Evolutionary conservation across 2,888 invertebrate species (phyloP), one percentile per base, ranked within the genome.

Genomic region (Steinernema scapterisci): DNA sequence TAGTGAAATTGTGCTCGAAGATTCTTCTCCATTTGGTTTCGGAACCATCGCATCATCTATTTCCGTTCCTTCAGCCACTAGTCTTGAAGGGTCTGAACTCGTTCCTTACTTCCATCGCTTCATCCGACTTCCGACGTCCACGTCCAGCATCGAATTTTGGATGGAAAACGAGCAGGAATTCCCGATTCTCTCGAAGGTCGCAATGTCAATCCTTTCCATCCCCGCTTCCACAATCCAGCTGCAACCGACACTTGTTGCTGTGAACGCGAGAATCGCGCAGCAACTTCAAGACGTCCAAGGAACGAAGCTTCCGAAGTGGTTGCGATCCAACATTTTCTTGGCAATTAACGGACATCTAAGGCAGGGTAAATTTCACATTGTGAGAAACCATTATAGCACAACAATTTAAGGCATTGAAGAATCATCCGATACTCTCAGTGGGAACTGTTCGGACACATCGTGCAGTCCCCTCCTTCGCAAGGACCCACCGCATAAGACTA

Each of bases 1-100:
- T 1, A 63, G 27, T 13, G 63, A 63, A 31, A 63, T 63, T 16
- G 63, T 63, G 63, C 63, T 63, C 16, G 63, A 63, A 63, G 63
- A 63, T 31, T 63, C 63, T 6, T 63, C 63, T 1, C 63, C 63
- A 1, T 63, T 63, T 13, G 63, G 63, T 1, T 63, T 63, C 31
- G 63, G 63, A 5, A 63, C 63, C 5, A 27, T 63, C 31, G 21
- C 63, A 3, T 63, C 63, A 3, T 27, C 63, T 3, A 63, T 63
- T n/a, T 63, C 63, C 5, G 63, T 63, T 21, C 63, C 63, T 11
- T 38, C 63, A 1, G 63, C 63, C 13, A 25, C 63, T 11, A 63
- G 63, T 25, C 63, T 63, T 13, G 63, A 63, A 16, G 63, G 63
- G 5, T 63, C 63, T n/a, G 63, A 63, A 13, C 23, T 63, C 63